A percentile compares a stretch with the other conserved stretches of the same genome.
phyloP scores from a whole-genome alignment of 1,140 invertebrate genomes.

The Trichomalopsis sarcophagae region DNA sequence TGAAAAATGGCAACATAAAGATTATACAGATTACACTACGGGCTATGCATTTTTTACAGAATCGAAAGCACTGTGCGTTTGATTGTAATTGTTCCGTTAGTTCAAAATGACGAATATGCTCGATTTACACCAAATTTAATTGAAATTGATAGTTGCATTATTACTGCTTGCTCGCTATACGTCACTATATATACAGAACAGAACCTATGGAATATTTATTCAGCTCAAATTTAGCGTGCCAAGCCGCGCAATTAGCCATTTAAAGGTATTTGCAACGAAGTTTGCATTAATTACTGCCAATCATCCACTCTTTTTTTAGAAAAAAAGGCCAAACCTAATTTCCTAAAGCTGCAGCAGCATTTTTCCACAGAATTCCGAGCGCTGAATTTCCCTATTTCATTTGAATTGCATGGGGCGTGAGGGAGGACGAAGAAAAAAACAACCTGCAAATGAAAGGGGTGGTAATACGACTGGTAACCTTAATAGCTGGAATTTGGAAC shows the following conservation, averaged over 20 bases:
- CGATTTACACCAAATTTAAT: background rate
- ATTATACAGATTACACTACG: too few relatives aligned
- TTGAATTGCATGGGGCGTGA: slow-evolving; percentile 21
- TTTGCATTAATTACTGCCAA: background rate
- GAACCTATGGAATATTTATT: background rate
- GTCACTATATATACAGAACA: background rate
- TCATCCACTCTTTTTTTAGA: background rate
- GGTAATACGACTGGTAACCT: slow-evolving; percentile 9
- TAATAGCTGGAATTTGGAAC: slow-evolving; percentile 38
- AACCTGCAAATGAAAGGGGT: background rate
- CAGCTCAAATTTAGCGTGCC: background rate
- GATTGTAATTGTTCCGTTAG: too few relatives aligned
- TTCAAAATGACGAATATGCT: background rate
- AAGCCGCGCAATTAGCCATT: background rate
- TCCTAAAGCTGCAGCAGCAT: background rate
- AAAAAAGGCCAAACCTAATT: background rate
- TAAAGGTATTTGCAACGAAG: background rate
- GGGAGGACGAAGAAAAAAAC: background rate
- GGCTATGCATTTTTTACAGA: background rate
- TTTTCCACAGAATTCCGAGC: background rate
- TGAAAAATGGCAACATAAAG: too few relatives aligned
- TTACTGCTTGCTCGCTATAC: background rate
- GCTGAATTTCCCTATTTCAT: slow-evolving; percentile 13
- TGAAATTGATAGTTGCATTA: background rate
- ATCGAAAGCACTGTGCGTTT: background rate